Percentiles rank a stretch among this genome's conserved stretches.
Conservation (phyloP, 1,140 invertebrate species). For the Trissolcus basalis region DNA sequence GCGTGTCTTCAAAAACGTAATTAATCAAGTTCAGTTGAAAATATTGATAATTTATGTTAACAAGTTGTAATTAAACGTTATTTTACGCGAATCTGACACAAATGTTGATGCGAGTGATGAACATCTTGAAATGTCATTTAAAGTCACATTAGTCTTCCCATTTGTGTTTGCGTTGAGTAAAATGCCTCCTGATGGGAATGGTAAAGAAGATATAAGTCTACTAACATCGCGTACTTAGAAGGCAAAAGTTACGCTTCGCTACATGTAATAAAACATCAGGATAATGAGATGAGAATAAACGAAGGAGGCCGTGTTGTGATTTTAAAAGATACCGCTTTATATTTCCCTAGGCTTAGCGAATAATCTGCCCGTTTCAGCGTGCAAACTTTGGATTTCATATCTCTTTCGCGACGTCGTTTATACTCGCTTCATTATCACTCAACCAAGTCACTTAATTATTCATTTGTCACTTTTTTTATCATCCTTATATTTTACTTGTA, state of each 20-base stretch:
- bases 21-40: no score
- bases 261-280: slow-evolving; percentile 58
- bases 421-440: not conserved
- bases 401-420: not conserved
- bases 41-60: no score
- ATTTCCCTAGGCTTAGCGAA: slow-evolving; percentile 57
- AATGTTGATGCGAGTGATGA: slow-evolving; percentile 8
- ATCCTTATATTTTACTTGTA: not conserved
- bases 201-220: slow-evolving; percentile 44
- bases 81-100: not conserved
- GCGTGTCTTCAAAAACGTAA: no score
- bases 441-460: slow-evolving; percentile 9
- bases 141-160: slow-evolving; percentile 32
- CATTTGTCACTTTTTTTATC: not conserved
- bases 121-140: slow-evolving; percentile 35
- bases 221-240: slow-evolving; percentile 39
- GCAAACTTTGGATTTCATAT: slow-evolving; percentile 10
- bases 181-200: slow-evolving; percentile 40
- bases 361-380: slow-evolving; percentile 40
- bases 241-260: slow-evolving; percentile 55
- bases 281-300: slow-evolving; percentile 43
- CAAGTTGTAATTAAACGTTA: not conserved
- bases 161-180: slow-evolving; percentile 27
- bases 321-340: slow-evolving; percentile 52
- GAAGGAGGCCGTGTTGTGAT: slow-evolving; percentile 39